Evolutionary conservation across 2,888 invertebrate genomes (phyloP).

Genomic region (Balanococcus diminutus): DNA sequence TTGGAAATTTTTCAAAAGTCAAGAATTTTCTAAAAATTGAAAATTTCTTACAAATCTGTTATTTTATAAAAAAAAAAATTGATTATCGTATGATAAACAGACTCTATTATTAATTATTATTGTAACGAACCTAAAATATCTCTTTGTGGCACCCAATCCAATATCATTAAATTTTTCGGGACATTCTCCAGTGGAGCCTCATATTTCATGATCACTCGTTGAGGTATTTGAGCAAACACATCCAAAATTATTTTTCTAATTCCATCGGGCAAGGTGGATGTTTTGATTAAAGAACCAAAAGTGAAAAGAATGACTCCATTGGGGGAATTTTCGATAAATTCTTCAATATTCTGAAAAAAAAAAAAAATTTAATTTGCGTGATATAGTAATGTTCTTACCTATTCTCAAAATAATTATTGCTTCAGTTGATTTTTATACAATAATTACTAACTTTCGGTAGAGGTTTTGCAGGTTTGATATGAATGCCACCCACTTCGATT

Average conservation of each 20-base stretch:
- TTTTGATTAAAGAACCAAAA: slow-evolving; percentile 14
- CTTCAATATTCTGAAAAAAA: not conserved
- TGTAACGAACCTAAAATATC: slow-evolving; percentile 42
- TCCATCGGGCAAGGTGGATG: not conserved
- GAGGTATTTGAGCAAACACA: slow-evolving; percentile 27
- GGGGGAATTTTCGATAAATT: not conserved
- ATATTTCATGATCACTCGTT: slow-evolving; percentile 29
- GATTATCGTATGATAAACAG: not conserved
- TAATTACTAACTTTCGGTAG: not conserved
- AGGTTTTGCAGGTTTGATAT: not conserved
- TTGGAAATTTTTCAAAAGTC: no score
- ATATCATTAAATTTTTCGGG: not conserved
- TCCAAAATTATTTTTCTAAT: not conserved
- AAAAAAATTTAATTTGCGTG: not conserved
- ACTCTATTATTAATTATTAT: not conserved
- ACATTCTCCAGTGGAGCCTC: not conserved
- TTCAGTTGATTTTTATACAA: no score
- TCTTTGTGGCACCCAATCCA: slow-evolving; percentile 32
- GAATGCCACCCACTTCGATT: slow-evolving; percentile 7
- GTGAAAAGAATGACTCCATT: slow-evolving; percentile 26
- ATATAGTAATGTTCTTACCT: no score
- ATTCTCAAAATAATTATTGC: no score
- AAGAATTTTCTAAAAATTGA: no score
- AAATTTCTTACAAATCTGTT: no score
- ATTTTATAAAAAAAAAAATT: not conserved